Conservation (phyloP, 2,113 vertebrate species). For the Megaceryle torquata region DNA sequence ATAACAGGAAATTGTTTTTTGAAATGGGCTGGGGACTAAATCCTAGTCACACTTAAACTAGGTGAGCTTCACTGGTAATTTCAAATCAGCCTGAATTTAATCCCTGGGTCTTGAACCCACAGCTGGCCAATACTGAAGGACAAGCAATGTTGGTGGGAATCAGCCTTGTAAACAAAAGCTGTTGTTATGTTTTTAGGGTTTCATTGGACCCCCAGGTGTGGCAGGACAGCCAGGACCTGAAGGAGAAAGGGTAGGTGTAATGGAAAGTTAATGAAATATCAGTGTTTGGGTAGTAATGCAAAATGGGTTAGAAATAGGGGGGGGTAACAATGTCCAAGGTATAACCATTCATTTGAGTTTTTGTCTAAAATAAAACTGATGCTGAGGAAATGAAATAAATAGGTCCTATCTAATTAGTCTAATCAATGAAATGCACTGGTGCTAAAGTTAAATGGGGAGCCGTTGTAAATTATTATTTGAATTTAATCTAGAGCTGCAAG, state of each 20-base stretch:
- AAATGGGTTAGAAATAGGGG: too few relatives aligned
- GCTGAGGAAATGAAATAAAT: neutral
- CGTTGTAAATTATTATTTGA: neutral
- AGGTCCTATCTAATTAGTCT: neutral
- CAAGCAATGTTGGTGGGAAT: neutral
- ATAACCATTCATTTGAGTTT: neutral
- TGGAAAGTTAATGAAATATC: neutral
- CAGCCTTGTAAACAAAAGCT: neutral
- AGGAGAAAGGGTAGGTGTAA: conserved; percentile 87
- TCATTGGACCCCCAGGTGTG: conserved; percentile 91
- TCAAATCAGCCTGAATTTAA: neutral
- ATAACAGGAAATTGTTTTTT: neutral
- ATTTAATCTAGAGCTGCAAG: neutral
- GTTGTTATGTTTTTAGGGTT: conserved; percentile 81
- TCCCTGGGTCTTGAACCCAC: neutral
- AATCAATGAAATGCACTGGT: neutral
- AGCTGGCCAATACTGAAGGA: neutral
- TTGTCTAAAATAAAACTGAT: neutral
- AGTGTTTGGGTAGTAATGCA: neutral
- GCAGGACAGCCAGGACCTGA: conserved; percentile 86
- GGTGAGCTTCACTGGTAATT: neutral
- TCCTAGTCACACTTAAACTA: neutral
- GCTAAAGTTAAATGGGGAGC: neutral
- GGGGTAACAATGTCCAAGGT: neutral
- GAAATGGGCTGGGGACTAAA: neutral